These are phyloP conservation scores for Microtus oregoni DNA, from an alignment of 2,113 vertebrate genomes.

Conservation along the genomic window DNA sequence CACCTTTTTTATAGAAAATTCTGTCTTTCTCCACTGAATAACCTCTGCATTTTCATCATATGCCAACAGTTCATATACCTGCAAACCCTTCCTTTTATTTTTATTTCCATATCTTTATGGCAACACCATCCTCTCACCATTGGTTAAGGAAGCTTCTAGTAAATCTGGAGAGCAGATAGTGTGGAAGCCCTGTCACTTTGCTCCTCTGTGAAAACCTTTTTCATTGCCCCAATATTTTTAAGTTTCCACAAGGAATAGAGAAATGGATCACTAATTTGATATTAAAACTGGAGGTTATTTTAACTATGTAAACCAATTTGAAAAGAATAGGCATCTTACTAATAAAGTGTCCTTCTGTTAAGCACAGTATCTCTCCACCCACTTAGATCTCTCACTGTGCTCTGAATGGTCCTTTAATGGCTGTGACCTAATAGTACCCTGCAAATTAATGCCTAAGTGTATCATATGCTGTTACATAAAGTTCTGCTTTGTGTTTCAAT, in stretches of 20 bases:
- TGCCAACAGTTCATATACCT: not conserved
- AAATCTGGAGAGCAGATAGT: not conserved
- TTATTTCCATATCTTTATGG: not conserved
- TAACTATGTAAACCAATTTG: not conserved
- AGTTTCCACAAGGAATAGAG: not conserved
- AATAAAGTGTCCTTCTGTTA: not conserved
- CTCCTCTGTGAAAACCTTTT: not conserved
- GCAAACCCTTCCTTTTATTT: not conserved
- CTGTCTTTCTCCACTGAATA: not conserved
- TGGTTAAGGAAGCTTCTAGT: not conserved
- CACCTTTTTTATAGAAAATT: not conserved
- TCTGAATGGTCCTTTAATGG: too few species aligned
- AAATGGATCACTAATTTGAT: not conserved
- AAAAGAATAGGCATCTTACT: not conserved
- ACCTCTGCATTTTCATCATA: not conserved
- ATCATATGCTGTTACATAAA: not conserved
- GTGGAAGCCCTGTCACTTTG: not conserved
- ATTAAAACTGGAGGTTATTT: not conserved
- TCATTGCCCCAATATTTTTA: not conserved
- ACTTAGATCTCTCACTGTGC: not conserved
- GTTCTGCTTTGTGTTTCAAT: not conserved
- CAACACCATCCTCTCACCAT: not conserved
- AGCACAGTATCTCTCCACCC: not conserved
- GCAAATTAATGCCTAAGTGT: not conserved
- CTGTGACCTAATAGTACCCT: too few species aligned